Base-by-base conservation (phyloP, 2,113 vertebrate species). In the Atractosteus spatula region DNA sequence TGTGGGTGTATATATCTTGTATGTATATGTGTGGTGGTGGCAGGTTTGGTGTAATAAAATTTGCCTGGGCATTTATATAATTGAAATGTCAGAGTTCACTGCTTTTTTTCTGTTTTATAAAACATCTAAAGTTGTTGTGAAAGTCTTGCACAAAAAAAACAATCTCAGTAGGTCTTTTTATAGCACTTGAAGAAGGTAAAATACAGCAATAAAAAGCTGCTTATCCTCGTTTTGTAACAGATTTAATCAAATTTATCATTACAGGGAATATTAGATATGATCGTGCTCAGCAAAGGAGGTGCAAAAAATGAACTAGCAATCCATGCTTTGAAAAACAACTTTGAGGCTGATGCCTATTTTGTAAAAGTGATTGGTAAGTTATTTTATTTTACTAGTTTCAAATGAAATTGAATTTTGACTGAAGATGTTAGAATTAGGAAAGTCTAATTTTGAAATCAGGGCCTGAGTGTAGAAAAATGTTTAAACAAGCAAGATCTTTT, bases 321-420 rank as follows among this genome's bases (percentile, higher is more conserved):
- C 81, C 93, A 98, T 54, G 91, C 94, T 44, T 84, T 99, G 79
- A 96, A 96, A 89, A 99, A 99, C 85, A 98, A 98, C 88, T 99
- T 97, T 62, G 97, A 99, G 89, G 95, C 93, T 0, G 97, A 99
- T 74, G 97, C 97, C 55, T 99, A 99, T 82, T 99, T 99, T 75
- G 97, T 99, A 72, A 99, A 99, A 94, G 97, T 99, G 80, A 99
- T 98, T 80, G 97, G 97, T 99, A 88, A 97, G 97, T 93, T 51
- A 3, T n/a, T 41, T 67, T 16, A 41, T 67, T 41, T 41, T 7
- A 8, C 13, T 14, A 67, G 42, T 67, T 29, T 29, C 29, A 29
- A 29, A 29, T 29, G 29, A 29, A 29, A 29, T 29, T 29, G 29
- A 29, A 29, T 29, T 29, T 29, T 29, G 2, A 29, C 29, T 29